phyloP scores from a whole-genome alignment of 2,888 invertebrate genomes.

The Anaspis maculata region DNA sequence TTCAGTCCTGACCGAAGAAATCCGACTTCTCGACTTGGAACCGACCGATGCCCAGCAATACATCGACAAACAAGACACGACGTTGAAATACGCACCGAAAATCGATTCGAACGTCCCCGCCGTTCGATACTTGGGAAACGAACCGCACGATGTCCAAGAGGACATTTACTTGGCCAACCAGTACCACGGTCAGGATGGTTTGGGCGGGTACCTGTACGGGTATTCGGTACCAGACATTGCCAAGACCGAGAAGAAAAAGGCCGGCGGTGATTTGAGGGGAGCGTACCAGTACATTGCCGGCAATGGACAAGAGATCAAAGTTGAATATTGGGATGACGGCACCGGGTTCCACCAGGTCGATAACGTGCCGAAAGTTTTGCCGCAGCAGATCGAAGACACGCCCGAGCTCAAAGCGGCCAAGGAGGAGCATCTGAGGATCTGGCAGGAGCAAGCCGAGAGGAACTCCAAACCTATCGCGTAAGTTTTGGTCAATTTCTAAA shows the following conservation, averaged over 20 bases:
- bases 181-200: slow-evolving; percentile 58
- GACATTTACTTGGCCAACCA: slow-evolving; percentile 64
- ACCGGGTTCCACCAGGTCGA: slow-evolving; percentile 73
- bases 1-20: slow-evolving; percentile 37
- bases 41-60: slow-evolving; percentile 47
- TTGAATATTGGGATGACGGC: slow-evolving; percentile 65
- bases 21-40: slow-evolving; percentile 46
- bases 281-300: slow-evolving; percentile 61
- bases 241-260: slow-evolving; percentile 61
- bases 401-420: slow-evolving; percentile 63
- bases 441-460: slow-evolving; percentile 56
- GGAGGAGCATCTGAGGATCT: slow-evolving; percentile 58
- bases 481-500: slow-evolving; percentile 16
- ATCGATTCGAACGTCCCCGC: slow-evolving; percentile 46
- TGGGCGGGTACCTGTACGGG: slow-evolving; percentile 63
- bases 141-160: slow-evolving; percentile 59
- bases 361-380: slow-evolving; percentile 56
- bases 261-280: slow-evolving; percentile 63
- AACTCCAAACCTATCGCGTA: slow-evolving; percentile 35
- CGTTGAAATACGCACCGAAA: slow-evolving; percentile 46
- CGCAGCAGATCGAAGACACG: slow-evolving; percentile 57
- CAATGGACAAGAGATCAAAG: slow-evolving; percentile 52
- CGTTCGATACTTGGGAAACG: slow-evolving; percentile 37
- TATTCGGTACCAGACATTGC: slow-evolving; percentile 66
- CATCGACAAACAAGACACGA: slow-evolving; percentile 42